Base-by-base conservation (phyloP, 1,140 invertebrate genomes). In the Calephelis virginiensis region DNA sequence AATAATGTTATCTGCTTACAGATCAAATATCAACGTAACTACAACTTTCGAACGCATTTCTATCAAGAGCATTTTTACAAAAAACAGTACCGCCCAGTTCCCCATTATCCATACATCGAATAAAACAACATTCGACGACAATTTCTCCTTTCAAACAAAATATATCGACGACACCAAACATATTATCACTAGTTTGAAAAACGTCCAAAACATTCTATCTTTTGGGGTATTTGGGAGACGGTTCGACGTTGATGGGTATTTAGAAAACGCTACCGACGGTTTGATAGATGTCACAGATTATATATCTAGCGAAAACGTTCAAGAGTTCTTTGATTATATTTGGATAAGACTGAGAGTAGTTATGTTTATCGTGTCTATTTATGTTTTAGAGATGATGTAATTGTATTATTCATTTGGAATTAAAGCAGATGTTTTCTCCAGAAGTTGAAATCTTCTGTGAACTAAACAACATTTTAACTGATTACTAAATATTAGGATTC, bases 381-480 rank as follows among this genome's bases (percentile, higher is more conserved):
- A 92, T 68, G 72, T 91, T 68, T 86, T 91, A 65, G 90, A 91
- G 75, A 90, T 90, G 86, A 81, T 91, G 77, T 86, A 80, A 85
- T 8, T 63, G 60, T 43, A 43, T 43, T 43, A 43, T 43, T 43
- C 6, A 7, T 43, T 43, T 43, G 40, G 40, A 43, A 43, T 5
- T 5, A 8, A 43, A 43, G 1, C 3, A 43, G 3, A 43, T 43
- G 40, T 43, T 43, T 8, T 8, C 0, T 9, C 6, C 8, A 43
- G 40, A 9, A 43, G 8, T 8, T 43, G 40, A 9, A 9, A 43
- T 43, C 8, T 8, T 43, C 40, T 43, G 40, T 28, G 28, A 28
- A 28, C 28, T 28, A 28, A 28, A 28, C 28, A 28, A 28, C 28
- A 28, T 28, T 1, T 28, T 4, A 28, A 28, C 28, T 28, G 28